These are phyloP conservation scores for Paratrypauchen microcephalus DNA, from an alignment of 2,797 vertebrate species.

Conservation along the genomic window DNA sequence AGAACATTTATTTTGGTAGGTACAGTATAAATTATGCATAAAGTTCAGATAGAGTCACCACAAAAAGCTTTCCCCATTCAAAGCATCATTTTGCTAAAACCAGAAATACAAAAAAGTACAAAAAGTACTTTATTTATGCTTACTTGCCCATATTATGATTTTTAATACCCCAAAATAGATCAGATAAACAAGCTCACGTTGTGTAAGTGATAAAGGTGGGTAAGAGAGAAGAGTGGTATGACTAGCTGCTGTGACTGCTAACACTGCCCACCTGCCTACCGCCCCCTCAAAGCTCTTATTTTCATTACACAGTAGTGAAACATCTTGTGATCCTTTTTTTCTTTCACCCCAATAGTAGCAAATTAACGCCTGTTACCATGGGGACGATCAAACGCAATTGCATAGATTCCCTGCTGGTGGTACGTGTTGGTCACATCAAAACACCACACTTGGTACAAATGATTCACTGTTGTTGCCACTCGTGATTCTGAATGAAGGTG, in stretches of 20 bases:
- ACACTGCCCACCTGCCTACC: neutral
- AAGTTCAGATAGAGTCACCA: neutral
- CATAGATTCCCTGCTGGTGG: conserved; percentile 2
- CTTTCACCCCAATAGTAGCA: neutral
- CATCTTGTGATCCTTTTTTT: neutral
- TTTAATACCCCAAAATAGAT: neutral
- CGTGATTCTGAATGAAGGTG: neutral
- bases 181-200: neutral
- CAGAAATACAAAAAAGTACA: too few relatives aligned
- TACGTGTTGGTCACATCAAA: neutral
- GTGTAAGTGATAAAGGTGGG: neutral
- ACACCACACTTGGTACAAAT: neutral
- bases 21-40: neutral
- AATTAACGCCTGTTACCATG: conserved; percentile 11
- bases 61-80: neutral
- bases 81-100: neutral
- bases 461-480: conserved; percentile 6
- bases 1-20: neutral
- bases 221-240: neutral
- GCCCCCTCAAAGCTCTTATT: conserved; percentile 7
- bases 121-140: too few relatives aligned
- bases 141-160: neutral
- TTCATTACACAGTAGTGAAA: conserved; percentile 11
- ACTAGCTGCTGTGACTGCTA: conserved; percentile 8
- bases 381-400: conserved; percentile 1